Base-by-base conservation (phyloP, 2,888 invertebrate genomes). In the Eristalinus sepulchralis region DNA sequence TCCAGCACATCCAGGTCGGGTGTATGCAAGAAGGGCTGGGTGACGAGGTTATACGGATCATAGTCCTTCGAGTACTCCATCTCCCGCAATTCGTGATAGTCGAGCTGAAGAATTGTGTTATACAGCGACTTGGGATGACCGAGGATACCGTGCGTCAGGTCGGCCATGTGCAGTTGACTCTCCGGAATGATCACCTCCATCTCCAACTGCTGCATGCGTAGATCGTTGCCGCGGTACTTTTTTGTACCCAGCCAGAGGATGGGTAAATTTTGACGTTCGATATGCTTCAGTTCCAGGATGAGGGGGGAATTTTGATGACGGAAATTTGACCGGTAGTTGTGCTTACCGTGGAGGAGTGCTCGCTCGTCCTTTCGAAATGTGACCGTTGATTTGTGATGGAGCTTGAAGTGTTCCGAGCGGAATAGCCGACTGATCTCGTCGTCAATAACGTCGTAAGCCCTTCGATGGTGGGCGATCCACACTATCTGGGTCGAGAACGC, bases 211-310 rank as follows among this genome's bases (percentile, higher is more conserved):
- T 88, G 89, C 36, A 93, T 89, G 20, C 92, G 90, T 6, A 83
- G 73, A 88, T 93, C 90, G 3, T 89, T 91, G 33, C 92, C 92
- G 1, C 91, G 90, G 88, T 92, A 92, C 83, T 91, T 91, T 2
- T 91, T 90, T 36, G 90, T 89, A 0, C 92, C 92, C n/a, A 92
- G 91, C 92, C 92, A 92, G 36, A 92, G 83, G 10, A 93, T 88
- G 2, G 92, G 91, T 13, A 89, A 71, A 89, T 93, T 90, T 63
- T 90, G 88, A 0, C 88, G 86, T 11, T 80, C 31, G 1, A 92
- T 88, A 76, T 88, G 88, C 34, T 84, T 55, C 4, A 93, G 80
- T 55, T 92, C 92, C 83, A 91, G 90, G n/a, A 92, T 89, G 2
- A 92, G 83, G 0, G 92, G 92, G 0, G 93, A 92, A 6, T 89